Evolutionary conservation across 1,140 invertebrate species (phyloP).

Genomic region (Neodiprion lecontei): DNA sequence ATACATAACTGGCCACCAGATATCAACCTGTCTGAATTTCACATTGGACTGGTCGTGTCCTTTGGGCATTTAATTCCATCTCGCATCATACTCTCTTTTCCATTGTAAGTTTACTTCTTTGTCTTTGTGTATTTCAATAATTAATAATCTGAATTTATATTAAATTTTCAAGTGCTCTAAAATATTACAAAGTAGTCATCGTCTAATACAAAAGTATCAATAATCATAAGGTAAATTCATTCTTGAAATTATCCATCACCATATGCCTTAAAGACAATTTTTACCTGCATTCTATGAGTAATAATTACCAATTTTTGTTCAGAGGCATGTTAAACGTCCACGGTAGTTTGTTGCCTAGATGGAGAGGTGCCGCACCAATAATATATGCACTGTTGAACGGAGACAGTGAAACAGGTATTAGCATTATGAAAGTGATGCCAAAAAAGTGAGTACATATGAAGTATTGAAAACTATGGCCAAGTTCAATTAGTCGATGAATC

Average conservation of each 20-base stretch:
- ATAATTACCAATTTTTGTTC: slow-evolving; percentile 41
- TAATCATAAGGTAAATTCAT: not conserved
- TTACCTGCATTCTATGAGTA: too few relatives aligned
- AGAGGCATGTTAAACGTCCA: slow-evolving; percentile 94
- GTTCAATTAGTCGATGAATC: not conserved
- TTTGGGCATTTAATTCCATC: slow-evolving; percentile 76
- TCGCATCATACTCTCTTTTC: slow-evolving; percentile 68
- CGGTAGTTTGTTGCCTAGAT: slow-evolving; percentile 88
- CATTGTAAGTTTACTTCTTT: slow-evolving; percentile 61
- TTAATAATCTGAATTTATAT: slow-evolving; percentile 18
- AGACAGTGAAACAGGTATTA: slow-evolving; percentile 83
- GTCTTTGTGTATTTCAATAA: slow-evolving; percentile 5
- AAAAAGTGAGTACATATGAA: slow-evolving; percentile 64
- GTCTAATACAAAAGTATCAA: slow-evolving; percentile 13
- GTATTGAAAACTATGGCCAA: too few relatives aligned
- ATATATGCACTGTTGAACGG: slow-evolving; percentile 84
- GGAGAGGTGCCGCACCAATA: slow-evolving; percentile 91
- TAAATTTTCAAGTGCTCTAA: slow-evolving; percentile 16
- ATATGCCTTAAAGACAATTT: too few relatives aligned
- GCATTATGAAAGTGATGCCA: slow-evolving; percentile 88
- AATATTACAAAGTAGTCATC: slow-evolving; percentile 13
- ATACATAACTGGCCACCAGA: slow-evolving; percentile 67
- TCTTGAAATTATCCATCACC: too few relatives aligned
- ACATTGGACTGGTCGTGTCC: slow-evolving; percentile 75
- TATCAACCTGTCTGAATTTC: slow-evolving; percentile 54